A percentile compares a stretch with the other conserved stretches of the same genome.
Evolutionary conservation across 2,888 invertebrate genomes (phyloP).

Genomic region (Pilophorus perplexus): DNA sequence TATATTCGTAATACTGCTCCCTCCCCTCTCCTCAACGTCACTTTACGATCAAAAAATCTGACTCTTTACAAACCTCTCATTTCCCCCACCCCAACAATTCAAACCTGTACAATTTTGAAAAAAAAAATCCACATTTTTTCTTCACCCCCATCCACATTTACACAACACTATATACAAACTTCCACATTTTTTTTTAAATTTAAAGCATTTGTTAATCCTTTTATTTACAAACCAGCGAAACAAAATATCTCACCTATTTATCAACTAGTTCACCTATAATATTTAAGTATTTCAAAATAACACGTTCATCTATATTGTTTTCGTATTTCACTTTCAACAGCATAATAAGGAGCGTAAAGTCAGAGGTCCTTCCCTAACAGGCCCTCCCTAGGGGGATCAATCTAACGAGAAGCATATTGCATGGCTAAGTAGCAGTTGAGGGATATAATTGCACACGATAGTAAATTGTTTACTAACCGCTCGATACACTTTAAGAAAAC

Average conservation of each 20-base stretch:
- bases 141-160: not conserved
- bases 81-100: too few species aligned
- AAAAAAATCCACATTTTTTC: too few species aligned
- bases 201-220: conserved; percentile 1
- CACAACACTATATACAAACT: not conserved
- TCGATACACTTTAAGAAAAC: not conserved
- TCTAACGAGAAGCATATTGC: conserved; percentile 13
- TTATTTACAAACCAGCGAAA: not conserved
- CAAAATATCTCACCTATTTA: not conserved
- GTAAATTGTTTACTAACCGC: not conserved
- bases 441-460: conserved; percentile 10
- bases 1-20: too few species aligned
- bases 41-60: too few species aligned
- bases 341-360: too few species aligned
- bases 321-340: too few species aligned
- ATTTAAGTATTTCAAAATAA: conserved; percentile 15
- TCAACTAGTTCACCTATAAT: not conserved
- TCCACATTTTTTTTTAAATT: too few species aligned
- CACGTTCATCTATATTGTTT: too few species aligned
- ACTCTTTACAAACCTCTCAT: too few species aligned
- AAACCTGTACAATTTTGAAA: too few species aligned
- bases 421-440: not conserved
- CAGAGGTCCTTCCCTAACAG: too few species aligned
- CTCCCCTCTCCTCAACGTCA: too few species aligned
- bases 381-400: not conserved